Evolutionary conservation across 1,140 invertebrate genomes (phyloP), one percentile per base, ranked within the genome.

Genomic region (Lasaia peninsularis): DNA sequence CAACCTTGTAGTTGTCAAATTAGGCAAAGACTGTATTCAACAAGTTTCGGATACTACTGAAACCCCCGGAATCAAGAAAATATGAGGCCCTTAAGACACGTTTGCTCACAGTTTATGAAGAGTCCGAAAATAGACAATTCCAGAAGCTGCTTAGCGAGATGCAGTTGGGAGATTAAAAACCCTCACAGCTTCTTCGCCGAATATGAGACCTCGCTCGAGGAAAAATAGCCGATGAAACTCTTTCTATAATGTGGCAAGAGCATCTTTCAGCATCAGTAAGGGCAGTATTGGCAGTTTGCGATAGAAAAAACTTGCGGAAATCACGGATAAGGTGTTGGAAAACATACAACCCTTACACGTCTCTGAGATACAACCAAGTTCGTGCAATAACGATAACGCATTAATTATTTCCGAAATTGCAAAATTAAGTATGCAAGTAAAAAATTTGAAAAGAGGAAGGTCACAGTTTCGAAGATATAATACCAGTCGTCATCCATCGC

Each of bases 41-140:
- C 54, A 62, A 40, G 50, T 56, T 2, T 56, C n/a, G 6, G 54
- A 62, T 18, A 52, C 48, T 12, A n/a, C n/a, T n/a, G n/a, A n/a
- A n/a, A n/a, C n/a, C 18, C 53, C 7, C 16, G 33, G 8, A 33
- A 50, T 1, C 56, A 33, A 33, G 32, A 33, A 33, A 33, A n/a
- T 33, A 33, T 33, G 5, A 44, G 40, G 12, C 40, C 9, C 9
- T 44, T 12, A 44, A 20, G 18, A 44, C 2, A 44, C 18, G 12
- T 14, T 12, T 20, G 18, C 12, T 20, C 18, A 0, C 40, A 44
- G n/a, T n/a, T n/a, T n/a, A n/a, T n/a, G n/a, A n/a, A n/a, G n/a
- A n/a, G n/a, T n/a, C n/a, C n/a, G n/a, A n/a, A n/a, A n/a, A n/a
- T n/a, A n/a, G n/a, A n/a, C n/a, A n/a, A n/a, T n/a, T n/a, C n/a